Base-by-base conservation (phyloP, 2,797 vertebrate genomes). In the Silurus aristotelis region DNA sequence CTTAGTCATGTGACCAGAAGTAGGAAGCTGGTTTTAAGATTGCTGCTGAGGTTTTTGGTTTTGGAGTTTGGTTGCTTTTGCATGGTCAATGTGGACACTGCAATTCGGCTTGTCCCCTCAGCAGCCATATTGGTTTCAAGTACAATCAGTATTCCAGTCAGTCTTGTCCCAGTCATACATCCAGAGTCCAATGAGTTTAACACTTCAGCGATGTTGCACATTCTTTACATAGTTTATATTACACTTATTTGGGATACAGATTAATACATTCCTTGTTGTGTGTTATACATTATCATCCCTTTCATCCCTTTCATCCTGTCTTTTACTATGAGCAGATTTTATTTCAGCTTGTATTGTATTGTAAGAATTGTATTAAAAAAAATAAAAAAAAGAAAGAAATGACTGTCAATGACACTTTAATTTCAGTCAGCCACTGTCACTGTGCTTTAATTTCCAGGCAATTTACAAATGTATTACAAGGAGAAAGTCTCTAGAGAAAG, bases 1-100 rank as follows among this genome's bases (percentile, higher is more conserved):
- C 89, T 86, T 86, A 89, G 88, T 92, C 91, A 91, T 87, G 89
- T 93, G 93, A 92, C 90, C 31, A 48, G 55, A 81, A 83, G 81
- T 72, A 85, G 87, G 83, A 75, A 88, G 84, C 48, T 90, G 90
- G 60, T 67, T 91, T 84, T 84, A 27, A 82, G 85, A 17, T 14
- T 66, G 87, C 85, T 87, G 78, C 84, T 88, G 86, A 91, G 38
- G 55, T 89, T 91, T 93, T 89, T 77, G 84, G 81, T 31, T 83
- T 91, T 86, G 84, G 89, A 14, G 64, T 89, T 90, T 88, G 90
- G 89, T 88, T 77, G 60, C 83, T 86, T 92, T 89, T 90, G 17
- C 77, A 84, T 84, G 75, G 90, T 85, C 84, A 86, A 80, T 86
- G 88, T 80, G 80, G 86, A 8, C 85, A 84, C 90, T 87, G 86